Evolutionary conservation across 2,113 vertebrate species (phyloP).

Genomic region (Abramis brama): DNA sequence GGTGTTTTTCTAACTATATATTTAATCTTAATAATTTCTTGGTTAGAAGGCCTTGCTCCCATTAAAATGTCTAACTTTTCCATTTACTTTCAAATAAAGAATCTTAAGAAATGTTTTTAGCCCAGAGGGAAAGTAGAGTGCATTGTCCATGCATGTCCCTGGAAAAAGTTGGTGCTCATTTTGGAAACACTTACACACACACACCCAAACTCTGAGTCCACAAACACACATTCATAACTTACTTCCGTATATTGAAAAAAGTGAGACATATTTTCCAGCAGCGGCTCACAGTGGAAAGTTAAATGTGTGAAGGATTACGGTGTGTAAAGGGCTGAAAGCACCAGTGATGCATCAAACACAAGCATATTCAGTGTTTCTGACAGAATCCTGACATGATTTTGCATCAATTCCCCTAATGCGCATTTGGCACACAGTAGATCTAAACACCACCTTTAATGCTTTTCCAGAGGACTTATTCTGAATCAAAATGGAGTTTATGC

Average conservation of each 20-base stretch:
- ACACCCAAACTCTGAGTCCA: conserved; percentile 29
- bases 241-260: conserved; percentile 68
- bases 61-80: background rate
- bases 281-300: conserved; percentile 51
- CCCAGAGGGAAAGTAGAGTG: conserved; percentile 56
- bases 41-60: background rate
- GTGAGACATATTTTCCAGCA: conserved; percentile 57
- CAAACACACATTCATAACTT: conserved; percentile 61
- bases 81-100: conserved; percentile 26
- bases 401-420: background rate
- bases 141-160: conserved; percentile 67
- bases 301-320: conserved; percentile 25
- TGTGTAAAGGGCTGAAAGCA: conserved; percentile 36
- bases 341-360: conserved; percentile 7
- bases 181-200: conserved; percentile 61
- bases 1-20: background rate
- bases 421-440: background rate
- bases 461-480: background rate
- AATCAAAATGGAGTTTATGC: background rate
- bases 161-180: conserved; percentile 66
- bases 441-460: conserved; percentile 17
- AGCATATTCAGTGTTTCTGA: background rate
- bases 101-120: conserved; percentile 51
- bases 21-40: background rate
- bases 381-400: background rate